phyloP scores from a whole-genome alignment of 2,797 vertebrate species.

The Sphaeramia orbicularis region DNA sequence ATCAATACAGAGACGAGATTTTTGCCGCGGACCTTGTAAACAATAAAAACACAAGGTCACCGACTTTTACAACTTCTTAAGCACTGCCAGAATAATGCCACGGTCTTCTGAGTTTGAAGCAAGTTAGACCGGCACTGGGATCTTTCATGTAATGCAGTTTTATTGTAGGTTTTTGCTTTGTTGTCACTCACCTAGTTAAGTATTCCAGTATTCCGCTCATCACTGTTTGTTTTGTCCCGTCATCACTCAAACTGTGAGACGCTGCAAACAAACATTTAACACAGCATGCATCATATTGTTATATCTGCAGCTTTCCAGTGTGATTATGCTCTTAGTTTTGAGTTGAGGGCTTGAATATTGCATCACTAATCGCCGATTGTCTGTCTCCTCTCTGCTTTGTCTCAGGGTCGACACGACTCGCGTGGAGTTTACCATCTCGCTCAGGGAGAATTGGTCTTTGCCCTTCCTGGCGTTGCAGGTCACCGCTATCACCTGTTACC shows the following conservation, averaged over 20 bases:
- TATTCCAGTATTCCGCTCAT: too few species aligned
- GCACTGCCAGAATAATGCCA: neutral
- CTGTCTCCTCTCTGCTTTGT: constrained; percentile 76
- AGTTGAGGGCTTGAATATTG: neutral
- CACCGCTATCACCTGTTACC: constrained; percentile 90
- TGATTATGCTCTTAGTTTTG: neutral
- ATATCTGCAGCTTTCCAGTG: neutral
- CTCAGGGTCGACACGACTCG: constrained; percentile 95
- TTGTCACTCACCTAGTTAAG: too few species aligned
- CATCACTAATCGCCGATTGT: neutral
- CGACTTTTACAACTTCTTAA: constrained; percentile 19
- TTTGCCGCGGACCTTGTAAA: constrained; percentile 23
- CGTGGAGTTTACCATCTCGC: constrained; percentile 97
- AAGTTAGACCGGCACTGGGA: too few species aligned
- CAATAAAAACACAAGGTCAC: neutral
- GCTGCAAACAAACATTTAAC: neutral
- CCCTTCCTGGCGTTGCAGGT: constrained; percentile 96
- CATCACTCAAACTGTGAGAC: neutral
- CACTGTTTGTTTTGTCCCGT: neutral
- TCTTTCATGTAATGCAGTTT: too few species aligned
- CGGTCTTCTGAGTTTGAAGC: too few species aligned
- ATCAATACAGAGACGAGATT: constrained; percentile 21
- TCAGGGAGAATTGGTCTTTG: constrained; percentile 98
- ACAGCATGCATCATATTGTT: neutral
- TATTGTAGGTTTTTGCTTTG: too few species aligned